Evolutionary conservation across 2,113 vertebrate genomes (phyloP).

Genomic region (Rattus rattus): DNA sequence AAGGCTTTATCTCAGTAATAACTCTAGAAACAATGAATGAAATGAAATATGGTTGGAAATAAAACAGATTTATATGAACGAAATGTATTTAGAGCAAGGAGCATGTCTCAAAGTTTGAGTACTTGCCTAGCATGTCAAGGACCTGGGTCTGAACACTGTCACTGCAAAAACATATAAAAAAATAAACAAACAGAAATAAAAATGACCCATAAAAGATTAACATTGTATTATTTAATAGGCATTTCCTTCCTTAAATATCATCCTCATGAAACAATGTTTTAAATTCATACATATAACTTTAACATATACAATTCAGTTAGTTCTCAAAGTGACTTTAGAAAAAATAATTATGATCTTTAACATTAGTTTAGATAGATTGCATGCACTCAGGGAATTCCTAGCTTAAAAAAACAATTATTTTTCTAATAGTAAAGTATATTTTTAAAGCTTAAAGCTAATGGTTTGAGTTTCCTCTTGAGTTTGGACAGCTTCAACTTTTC

Average conservation of each 20-base stretch:
- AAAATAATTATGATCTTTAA: not conserved
- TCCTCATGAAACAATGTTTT: slow-evolving; percentile 11
- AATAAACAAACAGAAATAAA: not conserved
- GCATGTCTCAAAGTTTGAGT: fast-evolving
- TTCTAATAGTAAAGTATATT: not conserved
- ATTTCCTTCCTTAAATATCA: slow-evolving; percentile 30
- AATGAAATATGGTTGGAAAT: not conserved
- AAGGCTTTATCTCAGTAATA: not conserved
- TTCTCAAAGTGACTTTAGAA: slow-evolving; percentile 11
- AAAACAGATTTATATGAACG: not conserved
- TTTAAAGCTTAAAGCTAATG: not conserved
- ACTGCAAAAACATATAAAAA: fast-evolving
- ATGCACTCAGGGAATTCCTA: not conserved
- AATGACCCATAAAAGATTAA: not conserved
- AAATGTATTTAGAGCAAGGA: not conserved
- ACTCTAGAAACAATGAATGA: not conserved
- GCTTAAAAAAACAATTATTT: slow-evolving; percentile 20
- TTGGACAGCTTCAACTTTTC: not conserved
- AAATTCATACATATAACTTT: not conserved
- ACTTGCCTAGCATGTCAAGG: not conserved
- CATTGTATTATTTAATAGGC: not conserved
- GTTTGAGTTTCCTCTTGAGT: not conserved
- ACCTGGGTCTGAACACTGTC: fast-evolving
- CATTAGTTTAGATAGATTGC: not conserved
- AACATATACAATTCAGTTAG: not conserved